Percentiles rank a stretch among this genome's conserved stretches.
phyloP scores from a whole-genome alignment of 2,888 invertebrate species.

The Acronicta psi region DNA sequence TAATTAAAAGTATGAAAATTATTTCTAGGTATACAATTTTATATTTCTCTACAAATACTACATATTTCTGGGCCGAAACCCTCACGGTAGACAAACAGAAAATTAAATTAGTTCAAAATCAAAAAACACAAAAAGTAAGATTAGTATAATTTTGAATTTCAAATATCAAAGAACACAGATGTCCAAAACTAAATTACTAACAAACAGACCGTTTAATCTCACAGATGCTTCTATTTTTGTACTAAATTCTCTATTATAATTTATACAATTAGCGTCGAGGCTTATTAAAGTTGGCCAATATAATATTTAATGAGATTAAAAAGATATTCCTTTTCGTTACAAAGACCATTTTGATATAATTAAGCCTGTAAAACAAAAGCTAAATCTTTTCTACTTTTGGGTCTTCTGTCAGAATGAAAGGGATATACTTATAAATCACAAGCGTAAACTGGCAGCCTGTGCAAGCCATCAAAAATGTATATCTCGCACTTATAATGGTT shows the following conservation, averaged over 20 bases:
- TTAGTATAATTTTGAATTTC: constrained; percentile 32
- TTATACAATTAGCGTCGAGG: constrained; percentile 35
- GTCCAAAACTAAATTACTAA: constrained; percentile 36
- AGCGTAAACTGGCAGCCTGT: too few relatives aligned
- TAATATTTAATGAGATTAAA: constrained; percentile 22
- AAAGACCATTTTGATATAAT: neutral
- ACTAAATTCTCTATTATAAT: constrained; percentile 40
- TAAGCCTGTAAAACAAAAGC: neutral
- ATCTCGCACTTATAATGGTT: too few relatives aligned
- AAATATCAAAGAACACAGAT: constrained; percentile 38
- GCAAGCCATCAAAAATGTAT: too few relatives aligned
- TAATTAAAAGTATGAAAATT: too few relatives aligned
- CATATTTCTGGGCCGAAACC: too few relatives aligned
- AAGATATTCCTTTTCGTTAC: neutral
- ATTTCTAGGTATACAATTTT: too few relatives aligned
- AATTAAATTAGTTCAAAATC: too few relatives aligned
- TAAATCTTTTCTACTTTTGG: neutral
- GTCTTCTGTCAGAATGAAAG: too few relatives aligned
- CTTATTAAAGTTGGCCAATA: constrained; percentile 7
- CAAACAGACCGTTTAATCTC: constrained; percentile 16
- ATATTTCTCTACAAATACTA: too few relatives aligned
- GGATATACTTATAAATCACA: too few relatives aligned
- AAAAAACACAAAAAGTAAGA: neutral
- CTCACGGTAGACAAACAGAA: too few relatives aligned
- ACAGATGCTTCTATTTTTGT: constrained; percentile 46